Percentiles rank a stretch among this genome's conserved stretches.
Conservation (phyloP, 2,113 vertebrate species). For the Engystomops pustulosus region DNA sequence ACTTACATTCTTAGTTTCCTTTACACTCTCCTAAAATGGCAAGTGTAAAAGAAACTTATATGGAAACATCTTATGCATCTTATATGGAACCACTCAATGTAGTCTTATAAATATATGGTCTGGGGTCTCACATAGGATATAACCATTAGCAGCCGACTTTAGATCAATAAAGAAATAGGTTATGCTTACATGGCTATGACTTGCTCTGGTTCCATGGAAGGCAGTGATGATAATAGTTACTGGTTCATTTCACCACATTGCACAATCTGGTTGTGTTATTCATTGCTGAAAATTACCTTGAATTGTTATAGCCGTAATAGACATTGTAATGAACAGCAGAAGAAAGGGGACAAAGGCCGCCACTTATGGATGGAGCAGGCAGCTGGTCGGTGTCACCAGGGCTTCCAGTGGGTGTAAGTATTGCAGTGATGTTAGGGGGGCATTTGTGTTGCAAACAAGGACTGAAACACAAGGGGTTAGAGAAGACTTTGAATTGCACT, state of each 20-base stretch:
- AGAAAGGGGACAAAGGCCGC: neutral
- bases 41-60: too few relatives aligned
- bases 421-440: neutral
- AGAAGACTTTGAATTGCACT: conserved; percentile 32
- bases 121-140: too few relatives aligned
- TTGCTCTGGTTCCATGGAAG: neutral
- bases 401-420: conserved; percentile 1
- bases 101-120: neutral
- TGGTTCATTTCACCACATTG: neutral
- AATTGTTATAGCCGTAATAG: neutral
- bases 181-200: neutral
- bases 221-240: neutral
- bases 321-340: neutral
- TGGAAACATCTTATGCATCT: too few relatives aligned
- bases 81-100: neutral
- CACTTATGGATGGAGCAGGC: neutral
- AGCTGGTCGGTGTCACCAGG: neutral
- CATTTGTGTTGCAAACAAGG: neutral
- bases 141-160: neutral
- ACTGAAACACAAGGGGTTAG: neutral
- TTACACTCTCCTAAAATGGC: too few relatives aligned
- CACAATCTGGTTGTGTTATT: neutral
- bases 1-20: too few relatives aligned
- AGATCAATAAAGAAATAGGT: neutral
- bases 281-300: neutral